A percentile compares a stretch with the other conserved stretches of the same genome.
Evolutionary conservation across 30 jellyfish, hydroid and myxozoan genomes (phyloP).

Genomic region (Aurelia aurita): DNA sequence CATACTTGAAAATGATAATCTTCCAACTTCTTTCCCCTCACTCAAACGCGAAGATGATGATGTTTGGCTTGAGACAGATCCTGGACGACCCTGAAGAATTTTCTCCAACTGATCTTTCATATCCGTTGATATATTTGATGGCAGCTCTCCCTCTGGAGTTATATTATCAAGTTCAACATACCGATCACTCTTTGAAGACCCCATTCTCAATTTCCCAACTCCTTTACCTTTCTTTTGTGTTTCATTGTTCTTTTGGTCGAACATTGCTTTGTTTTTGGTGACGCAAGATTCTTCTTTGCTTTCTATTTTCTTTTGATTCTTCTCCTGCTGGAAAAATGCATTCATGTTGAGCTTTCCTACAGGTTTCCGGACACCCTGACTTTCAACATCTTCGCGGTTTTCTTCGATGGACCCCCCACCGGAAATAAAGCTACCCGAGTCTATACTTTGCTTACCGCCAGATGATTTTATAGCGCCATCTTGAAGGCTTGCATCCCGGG

Average conservation of each 20-base stretch:
- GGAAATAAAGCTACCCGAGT: too few species aligned
- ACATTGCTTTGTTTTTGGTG: slow-evolving; percentile 54
- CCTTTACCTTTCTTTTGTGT: slow-evolving; percentile 8
- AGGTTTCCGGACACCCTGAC: neutral
- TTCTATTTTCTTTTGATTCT: neutral
- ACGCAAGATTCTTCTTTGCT: slow-evolving; percentile 35
- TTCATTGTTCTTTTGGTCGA: slow-evolving; percentile 32
- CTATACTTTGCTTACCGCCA: too few species aligned
- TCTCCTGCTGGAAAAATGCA: slow-evolving; percentile 17
- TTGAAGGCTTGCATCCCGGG: too few species aligned
- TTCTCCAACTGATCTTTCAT: slow-evolving; percentile 65
- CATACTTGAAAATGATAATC: slow-evolving; percentile 52
- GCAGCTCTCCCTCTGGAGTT: slow-evolving; percentile 57
- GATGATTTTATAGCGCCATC: too few species aligned
- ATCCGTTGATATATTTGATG: slow-evolving; percentile 53
- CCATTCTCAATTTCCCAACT: slow-evolving; percentile 45
- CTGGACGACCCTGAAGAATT: slow-evolving; percentile 64
- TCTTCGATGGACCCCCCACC: too few species aligned
- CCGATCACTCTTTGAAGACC: slow-evolving; percentile 48
- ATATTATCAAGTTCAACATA: slow-evolving; percentile 56
- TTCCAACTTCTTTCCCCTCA: slow-evolving; percentile 43
- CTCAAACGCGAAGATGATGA: slow-evolving; percentile 45
- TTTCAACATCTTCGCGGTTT: too few species aligned
- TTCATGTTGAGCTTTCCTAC: slow-evolving; percentile 32
- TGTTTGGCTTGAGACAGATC: slow-evolving; percentile 52